phyloP scores from a whole-genome alignment of 2,113 vertebrate species.

The Empidonax traillii region DNA sequence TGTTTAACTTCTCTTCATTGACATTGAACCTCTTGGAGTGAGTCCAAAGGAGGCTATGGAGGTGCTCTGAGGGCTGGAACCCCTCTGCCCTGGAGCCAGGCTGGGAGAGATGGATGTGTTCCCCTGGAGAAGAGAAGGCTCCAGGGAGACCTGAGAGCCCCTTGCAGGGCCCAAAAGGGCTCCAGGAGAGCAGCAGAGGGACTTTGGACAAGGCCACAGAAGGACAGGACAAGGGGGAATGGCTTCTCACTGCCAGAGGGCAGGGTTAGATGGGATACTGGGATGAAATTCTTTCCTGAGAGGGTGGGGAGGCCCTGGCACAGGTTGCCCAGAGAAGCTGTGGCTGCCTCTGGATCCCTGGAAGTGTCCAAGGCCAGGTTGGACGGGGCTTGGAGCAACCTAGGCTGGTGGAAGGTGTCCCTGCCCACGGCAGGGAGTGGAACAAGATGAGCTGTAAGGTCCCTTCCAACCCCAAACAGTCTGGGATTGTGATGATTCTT shows the following conservation, averaged over 20 bases:
- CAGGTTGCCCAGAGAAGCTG: neutral
- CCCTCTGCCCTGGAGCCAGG: neutral
- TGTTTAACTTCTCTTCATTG: neutral
- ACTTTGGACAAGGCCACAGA: neutral
- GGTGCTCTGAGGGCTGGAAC: accelerated
- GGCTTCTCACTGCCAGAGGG: neutral
- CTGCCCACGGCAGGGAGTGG: neutral
- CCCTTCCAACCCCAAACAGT: neutral
- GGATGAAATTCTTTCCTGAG: neutral
- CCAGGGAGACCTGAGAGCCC: neutral
- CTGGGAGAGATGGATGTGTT: neutral
- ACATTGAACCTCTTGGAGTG: neutral
- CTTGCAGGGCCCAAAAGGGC: accelerated
- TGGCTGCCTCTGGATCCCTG: neutral
- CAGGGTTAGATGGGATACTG: neutral
- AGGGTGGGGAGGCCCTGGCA: neutral
- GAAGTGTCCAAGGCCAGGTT: neutral
- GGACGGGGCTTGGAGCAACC: neutral
- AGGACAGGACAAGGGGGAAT: neutral
- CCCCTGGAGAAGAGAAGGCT: neutral
- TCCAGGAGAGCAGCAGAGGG: neutral
- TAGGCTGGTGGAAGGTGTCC: neutral
- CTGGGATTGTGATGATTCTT: neutral
- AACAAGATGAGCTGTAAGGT: accelerated
- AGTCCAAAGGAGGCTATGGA: accelerated